A percentile compares a stretch with the other conserved stretches of the same genome.
phyloP scores from a whole-genome alignment of 2,113 vertebrate genomes.

The Cyanoramphus novaezelandiae region DNA sequence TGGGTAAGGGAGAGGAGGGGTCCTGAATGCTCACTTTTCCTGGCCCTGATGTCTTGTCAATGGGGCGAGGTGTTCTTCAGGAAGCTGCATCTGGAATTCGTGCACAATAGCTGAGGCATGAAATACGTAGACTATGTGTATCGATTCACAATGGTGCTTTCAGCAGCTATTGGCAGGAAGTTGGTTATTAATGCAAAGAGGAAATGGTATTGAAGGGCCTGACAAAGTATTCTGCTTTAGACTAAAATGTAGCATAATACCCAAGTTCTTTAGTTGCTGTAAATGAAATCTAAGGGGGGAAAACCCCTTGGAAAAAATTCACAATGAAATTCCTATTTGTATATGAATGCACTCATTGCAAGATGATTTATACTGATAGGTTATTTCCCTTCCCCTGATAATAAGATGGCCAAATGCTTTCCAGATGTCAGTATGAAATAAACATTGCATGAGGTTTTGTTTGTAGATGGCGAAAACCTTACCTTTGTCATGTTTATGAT shows the following conservation, averaged over 20 bases:
- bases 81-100: conserved; percentile 29
- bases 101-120: not conserved
- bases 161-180: conserved; percentile 5
- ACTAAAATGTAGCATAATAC: not conserved
- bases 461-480: not conserved
- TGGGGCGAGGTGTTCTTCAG: not conserved
- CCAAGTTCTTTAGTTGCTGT: not conserved
- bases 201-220: conserved; percentile 1
- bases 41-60: not conserved
- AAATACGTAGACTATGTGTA: not conserved
- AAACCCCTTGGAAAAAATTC: not conserved
- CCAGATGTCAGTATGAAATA: conserved; percentile 58
- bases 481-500: not conserved
- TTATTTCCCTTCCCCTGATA: not conserved
- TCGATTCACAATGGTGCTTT: not conserved
- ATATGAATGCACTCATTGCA: not conserved
- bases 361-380: not conserved
- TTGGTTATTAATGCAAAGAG: not conserved
- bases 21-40: not conserved
- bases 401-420: conserved; percentile 29
- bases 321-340: not conserved
- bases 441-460: conserved; percentile 5
- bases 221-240: not conserved
- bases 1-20: not conserved
- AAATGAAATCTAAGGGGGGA: not conserved